These are phyloP conservation scores for Ranitomeya variabilis DNA, from an alignment of 2,113 vertebrate species.

Conservation along the genomic window DNA sequence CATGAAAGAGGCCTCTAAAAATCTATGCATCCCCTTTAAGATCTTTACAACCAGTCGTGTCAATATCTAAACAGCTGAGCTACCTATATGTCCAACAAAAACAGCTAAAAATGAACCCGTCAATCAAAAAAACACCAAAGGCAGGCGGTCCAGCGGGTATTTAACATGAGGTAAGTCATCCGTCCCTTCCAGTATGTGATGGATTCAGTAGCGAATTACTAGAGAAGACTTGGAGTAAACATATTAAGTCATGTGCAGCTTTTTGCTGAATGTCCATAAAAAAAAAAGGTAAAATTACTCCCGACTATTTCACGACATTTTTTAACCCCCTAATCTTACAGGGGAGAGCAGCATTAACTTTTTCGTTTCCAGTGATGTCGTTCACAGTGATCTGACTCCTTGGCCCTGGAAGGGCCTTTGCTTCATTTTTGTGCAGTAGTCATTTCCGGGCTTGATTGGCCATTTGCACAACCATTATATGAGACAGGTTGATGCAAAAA, in stretches of 20 bases:
- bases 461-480: conserved; percentile 67
- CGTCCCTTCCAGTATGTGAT: background rate
- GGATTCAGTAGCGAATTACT: conserved; percentile 4
- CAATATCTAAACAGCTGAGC: background rate
- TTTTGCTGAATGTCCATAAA: background rate
- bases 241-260: background rate
- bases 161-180: background rate
- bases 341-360: conserved; percentile 43
- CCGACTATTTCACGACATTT: background rate
- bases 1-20: background rate
- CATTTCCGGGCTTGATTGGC: conserved; percentile 61
- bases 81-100: background rate
- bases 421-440: conserved; percentile 58
- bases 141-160: background rate
- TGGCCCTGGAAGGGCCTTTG: conserved; percentile 12
- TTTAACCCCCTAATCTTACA: background rate
- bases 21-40: background rate
- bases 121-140: background rate
- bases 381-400: conserved; percentile 26
- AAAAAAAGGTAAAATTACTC: background rate
- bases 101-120: background rate
- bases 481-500: conserved; percentile 58
- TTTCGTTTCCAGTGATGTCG: conserved; percentile 32
- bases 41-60: background rate
- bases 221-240: background rate